Evolutionary conservation across 2,888 invertebrate species (phyloP).

Genomic region (Agrochola circellaris): DNA sequence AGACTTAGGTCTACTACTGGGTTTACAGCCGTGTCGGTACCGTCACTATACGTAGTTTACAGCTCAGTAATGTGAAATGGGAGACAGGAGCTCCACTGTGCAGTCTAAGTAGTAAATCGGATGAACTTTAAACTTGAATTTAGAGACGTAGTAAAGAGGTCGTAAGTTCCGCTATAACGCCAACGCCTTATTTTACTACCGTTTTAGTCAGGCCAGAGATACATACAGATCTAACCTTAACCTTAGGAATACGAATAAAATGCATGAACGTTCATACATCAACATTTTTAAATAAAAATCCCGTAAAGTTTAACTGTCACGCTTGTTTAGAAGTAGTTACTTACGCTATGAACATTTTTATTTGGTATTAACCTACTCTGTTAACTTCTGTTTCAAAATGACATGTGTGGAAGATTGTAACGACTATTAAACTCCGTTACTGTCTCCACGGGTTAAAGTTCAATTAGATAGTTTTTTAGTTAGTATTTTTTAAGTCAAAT

Average conservation of each 20-base stretch:
- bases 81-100: slow-evolving; percentile 17
- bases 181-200: slow-evolving; percentile 44
- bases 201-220: slow-evolving; percentile 34
- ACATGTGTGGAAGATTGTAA: slow-evolving; percentile 44
- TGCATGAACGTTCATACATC: slow-evolving; percentile 21
- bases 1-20: slow-evolving; percentile 27
- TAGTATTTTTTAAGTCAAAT: slow-evolving; percentile 36
- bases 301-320: slow-evolving; percentile 33
- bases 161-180: slow-evolving; percentile 52
- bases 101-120: slow-evolving; percentile 34
- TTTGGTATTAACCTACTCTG: slow-evolving; percentile 57
- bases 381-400: slow-evolving; percentile 55
- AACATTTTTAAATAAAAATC: slow-evolving; percentile 37
- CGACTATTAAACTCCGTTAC: slow-evolving; percentile 57
- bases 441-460: slow-evolving; percentile 54
- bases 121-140: slow-evolving; percentile 46
- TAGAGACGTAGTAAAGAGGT: slow-evolving; percentile 39
- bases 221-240: slow-evolving; percentile 42
- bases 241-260: slow-evolving; percentile 41
- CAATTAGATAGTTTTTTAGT: slow-evolving; percentile 42
- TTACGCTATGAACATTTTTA: slow-evolving; percentile 50
- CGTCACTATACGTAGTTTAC: slow-evolving; percentile 12
- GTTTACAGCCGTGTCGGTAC: slow-evolving; percentile 48
- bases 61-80: slow-evolving; percentile 20
- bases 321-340: slow-evolving; percentile 37